Percentiles rank a stretch among this genome's conserved stretches.
These are phyloP conservation scores for Pollenia labialis DNA, from an alignment of 2,888 invertebrate genomes.

Conservation along the genomic window DNA sequence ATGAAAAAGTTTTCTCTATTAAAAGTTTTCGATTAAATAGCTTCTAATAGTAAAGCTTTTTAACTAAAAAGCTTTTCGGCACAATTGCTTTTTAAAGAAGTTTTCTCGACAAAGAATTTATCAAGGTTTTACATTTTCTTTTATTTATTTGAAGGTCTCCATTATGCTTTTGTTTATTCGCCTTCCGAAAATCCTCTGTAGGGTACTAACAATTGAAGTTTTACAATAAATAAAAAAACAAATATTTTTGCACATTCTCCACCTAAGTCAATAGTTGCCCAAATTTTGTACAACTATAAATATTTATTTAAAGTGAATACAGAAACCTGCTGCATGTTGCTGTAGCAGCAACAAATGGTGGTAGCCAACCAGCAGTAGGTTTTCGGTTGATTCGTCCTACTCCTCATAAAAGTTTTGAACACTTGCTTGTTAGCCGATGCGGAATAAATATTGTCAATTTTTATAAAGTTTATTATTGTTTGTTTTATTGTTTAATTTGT, in stretches of 20 bases:
- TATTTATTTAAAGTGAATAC: background rate
- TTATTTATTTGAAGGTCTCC: background rate
- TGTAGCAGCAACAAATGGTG: conserved; percentile 14
- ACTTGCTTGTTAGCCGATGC: conserved; percentile 57
- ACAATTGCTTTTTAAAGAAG: too few relatives aligned
- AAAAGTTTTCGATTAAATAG: too few relatives aligned
- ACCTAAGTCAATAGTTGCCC: conserved; percentile 60
- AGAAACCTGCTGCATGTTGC: conserved; percentile 54
- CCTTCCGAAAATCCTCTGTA: background rate
- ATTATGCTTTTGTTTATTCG: background rate
- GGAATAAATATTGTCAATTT: conserved; percentile 57
- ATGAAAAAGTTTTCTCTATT: too few relatives aligned
- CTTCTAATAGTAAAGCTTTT: too few relatives aligned
- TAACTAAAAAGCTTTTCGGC: too few relatives aligned
- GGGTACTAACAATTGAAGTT: conserved; percentile 18
- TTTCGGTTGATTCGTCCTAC: background rate
- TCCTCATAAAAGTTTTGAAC: conserved; percentile 32
- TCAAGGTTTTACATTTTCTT: background rate
- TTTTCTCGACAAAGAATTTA: too few relatives aligned
- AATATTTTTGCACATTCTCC: conserved; percentile 28
- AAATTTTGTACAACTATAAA: conserved; percentile 35
- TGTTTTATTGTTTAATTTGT: background rate
- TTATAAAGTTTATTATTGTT: conserved; percentile 30
- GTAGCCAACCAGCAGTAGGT: conserved; percentile 32
- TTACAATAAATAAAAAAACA: background rate